Evolutionary conservation across 2,888 invertebrate species (phyloP), one percentile per base, ranked within the genome.

Genomic region (Tiliacea citrago): DNA sequence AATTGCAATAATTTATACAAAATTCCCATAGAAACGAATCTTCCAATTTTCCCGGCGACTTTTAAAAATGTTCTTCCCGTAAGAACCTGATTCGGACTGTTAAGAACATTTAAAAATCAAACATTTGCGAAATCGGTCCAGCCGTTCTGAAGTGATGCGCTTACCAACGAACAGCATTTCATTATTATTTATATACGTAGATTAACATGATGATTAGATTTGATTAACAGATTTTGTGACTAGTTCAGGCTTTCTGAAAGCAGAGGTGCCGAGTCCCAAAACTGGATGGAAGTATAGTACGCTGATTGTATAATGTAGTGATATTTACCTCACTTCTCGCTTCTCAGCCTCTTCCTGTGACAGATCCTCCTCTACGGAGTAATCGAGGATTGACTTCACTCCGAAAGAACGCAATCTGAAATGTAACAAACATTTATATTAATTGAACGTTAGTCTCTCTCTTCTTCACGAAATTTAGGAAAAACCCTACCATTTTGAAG

Each of bases 301-400:
- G 6, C 2, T n/a, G 7, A 35, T 39, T 39, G 39, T 39, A 7
- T 39, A 39, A 39, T 39, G 39, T 16, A 18, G 47, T 16, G 1
- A 71, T 79, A 97, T 97, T 97, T 97, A 99, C 99, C 98, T 98
- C 94, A 99, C 98, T 97, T 99, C 99, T 85, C 98, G 98, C 93
- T 99, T 98, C 93, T 98, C 98, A 0, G 99, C 99, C 93, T 99
- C 98, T 92, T 99, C 99, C 91, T 98, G 98, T 29, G 98, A 97
- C 86, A 99, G 96, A 93, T 99, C 99, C 92, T 99, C 99, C 95
- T 99, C 99, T 0, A 99, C 99, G 79, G 99, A 99, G 96, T 99
- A 99, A 95, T 99, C 99, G 83, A 99, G 97, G 92, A 99, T 99
- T 67, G 99, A 99, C 94, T 99, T 99, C 24, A 99, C 99, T 66